Base-by-base conservation (phyloP, 1,140 invertebrate genomes). In the Aradophagus sp. region DNA sequence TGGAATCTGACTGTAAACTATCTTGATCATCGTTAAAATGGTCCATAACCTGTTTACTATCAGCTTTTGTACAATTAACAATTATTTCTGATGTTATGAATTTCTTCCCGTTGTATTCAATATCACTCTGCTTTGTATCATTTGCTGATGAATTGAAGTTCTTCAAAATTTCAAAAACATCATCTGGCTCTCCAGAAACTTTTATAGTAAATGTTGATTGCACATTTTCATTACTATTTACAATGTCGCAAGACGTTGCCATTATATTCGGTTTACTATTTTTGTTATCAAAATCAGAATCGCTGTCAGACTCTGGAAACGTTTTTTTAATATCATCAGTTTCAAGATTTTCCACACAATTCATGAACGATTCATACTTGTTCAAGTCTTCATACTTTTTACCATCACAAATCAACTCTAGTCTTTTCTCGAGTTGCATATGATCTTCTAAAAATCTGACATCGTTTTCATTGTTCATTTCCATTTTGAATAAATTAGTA, bases 121-220 rank as follows among this genome's bases (percentile, higher is more conserved):
- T 8, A 31, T 39, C 10, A 12, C 2, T 15, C 12, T 15, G 5
- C 26, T 44, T 41, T 31, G 16, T 14, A 23, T 23, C 72, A 52
- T 77, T 63, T 12, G 41, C 6, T 5, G 44, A 17, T 15, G 23
- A 27, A 41, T 74, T 65, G 4, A 84, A 62, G 52, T 77, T 77
- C 45, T 80, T 38, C 8, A 80, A 77, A 16, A 84, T 80, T 12
- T 84, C 77, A 17, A 35, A 68, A 1, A 83, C 62, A 66, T 82
- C 76, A 0, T 84, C 77, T 10, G 75, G 61, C n/a, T 73, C 45
- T 1, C 80, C 81, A 0, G 79, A 80, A 32, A 82, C 66, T 58
- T 81, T 80, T 1, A 82, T 78, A 0, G 59, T 72, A 29, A 82
- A 82, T 17, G 68, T 74, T 6, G 55, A 59, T 0, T 44, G 27